Evolutionary conservation across 2,888 invertebrate genomes (phyloP).

Genomic region (Synanthedon myopaeformis): DNA sequence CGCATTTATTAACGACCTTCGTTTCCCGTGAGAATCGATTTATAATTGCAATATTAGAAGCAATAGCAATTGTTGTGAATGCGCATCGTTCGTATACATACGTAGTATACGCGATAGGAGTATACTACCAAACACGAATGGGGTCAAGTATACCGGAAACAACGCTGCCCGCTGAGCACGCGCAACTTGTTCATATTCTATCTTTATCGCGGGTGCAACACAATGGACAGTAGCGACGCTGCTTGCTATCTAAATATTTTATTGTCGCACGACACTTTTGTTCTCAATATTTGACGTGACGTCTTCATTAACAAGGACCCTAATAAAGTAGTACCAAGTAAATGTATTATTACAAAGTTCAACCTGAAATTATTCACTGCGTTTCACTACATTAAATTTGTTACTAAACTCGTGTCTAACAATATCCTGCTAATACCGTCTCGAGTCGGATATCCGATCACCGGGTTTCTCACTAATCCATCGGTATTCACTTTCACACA

Average conservation of each 20-base stretch:
- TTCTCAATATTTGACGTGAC: not conserved
- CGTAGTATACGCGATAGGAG: slow-evolving; percentile 16
- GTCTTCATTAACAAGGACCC: not conserved
- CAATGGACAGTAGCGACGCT: slow-evolving; percentile 18
- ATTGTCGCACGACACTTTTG: not conserved
- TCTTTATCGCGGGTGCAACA: slow-evolving; percentile 35
- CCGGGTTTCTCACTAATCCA: not conserved
- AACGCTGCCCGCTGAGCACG: slow-evolving; percentile 36
- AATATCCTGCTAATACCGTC: not conserved
- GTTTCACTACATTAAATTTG: not conserved
- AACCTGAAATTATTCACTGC: too few relatives aligned
- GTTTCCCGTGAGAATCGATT: slow-evolving; percentile 33
- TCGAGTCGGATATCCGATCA: not conserved
- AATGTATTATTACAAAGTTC: not conserved
- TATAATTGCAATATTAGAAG: slow-evolving; percentile 1
- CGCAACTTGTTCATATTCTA: slow-evolving; percentile 41
- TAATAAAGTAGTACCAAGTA: not conserved
- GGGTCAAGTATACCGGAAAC: slow-evolving; percentile 67
- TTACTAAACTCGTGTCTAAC: not conserved
- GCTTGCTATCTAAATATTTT: not conserved
- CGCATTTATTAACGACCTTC: slow-evolving; percentile 5
- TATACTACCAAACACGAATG: slow-evolving; percentile 33
- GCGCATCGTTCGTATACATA: slow-evolving; percentile 8
- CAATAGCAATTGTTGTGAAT: slow-evolving; percentile 5
- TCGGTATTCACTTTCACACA: not conserved